Evolutionary conservation across 2,888 invertebrate species (phyloP).

Genomic region (Lithodes maja): DNA sequence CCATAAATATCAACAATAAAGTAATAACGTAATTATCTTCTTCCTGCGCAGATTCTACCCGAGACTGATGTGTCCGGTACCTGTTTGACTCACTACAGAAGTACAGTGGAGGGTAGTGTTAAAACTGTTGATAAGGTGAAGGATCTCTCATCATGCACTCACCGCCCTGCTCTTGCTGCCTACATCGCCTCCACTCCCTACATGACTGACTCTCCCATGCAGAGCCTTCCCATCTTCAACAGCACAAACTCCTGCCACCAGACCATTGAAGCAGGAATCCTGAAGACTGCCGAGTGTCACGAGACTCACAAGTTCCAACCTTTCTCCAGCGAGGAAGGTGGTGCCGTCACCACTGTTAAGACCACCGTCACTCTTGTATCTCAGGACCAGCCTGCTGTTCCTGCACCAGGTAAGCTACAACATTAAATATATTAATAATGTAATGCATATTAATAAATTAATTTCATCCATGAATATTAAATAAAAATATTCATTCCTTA

Average conservation of each 20-base stretch:
- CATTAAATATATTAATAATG: background rate
- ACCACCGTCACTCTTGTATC: constrained; percentile 37
- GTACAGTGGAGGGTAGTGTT: constrained; percentile 71
- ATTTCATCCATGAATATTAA: too few species aligned
- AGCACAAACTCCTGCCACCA: constrained; percentile 75
- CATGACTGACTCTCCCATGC: constrained; percentile 72
- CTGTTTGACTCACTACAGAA: constrained; percentile 74
- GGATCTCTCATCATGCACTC: constrained; percentile 73
- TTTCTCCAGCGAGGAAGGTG: constrained; percentile 75
- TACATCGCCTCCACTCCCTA: constrained; percentile 73
- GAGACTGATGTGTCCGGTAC: constrained; percentile 74
- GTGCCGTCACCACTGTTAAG: constrained; percentile 75
- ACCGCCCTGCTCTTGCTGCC: constrained; percentile 72
- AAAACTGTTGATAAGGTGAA: constrained; percentile 73
- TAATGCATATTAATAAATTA: background rate
- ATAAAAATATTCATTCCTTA: too few species aligned
- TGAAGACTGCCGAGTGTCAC: constrained; percentile 75
- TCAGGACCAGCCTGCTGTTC: constrained; percentile 1
- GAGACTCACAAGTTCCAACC: constrained; percentile 77
- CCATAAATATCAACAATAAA: too few species aligned
- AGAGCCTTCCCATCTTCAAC: constrained; percentile 73
- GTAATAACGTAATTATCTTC: too few species aligned
- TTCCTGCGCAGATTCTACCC: constrained; percentile 38
- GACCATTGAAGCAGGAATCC: constrained; percentile 73
- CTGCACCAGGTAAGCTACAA: background rate